Conservation (phyloP, 2,888 invertebrate species). For the Prenolepis imparis region DNA sequence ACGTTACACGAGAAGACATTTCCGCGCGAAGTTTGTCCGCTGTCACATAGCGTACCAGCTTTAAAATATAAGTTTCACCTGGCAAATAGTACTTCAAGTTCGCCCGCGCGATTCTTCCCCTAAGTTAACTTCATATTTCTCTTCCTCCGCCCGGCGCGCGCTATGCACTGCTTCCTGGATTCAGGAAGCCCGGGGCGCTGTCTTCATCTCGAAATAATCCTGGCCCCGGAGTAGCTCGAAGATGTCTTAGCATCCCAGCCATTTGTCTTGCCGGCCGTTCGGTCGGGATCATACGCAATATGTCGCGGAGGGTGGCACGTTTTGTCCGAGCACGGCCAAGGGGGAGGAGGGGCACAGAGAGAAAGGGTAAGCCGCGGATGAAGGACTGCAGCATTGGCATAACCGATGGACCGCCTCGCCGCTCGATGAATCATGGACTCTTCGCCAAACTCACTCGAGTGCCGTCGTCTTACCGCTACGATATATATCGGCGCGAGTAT, state of each 20-base stretch:
- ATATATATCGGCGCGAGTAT: conserved; percentile 69
- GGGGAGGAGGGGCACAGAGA: conserved; percentile 51
- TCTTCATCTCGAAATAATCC: conserved; percentile 66
- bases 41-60: conserved; percentile 14
- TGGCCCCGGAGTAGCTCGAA: conserved; percentile 41
- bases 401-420: conserved; percentile 78
- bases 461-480: conserved; percentile 60
- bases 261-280: conserved; percentile 74
- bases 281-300: conserved; percentile 74
- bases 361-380: conserved; percentile 69
- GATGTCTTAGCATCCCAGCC: conserved; percentile 64
- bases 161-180: conserved; percentile 47
- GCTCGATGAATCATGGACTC: conserved; percentile 79
- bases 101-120: conserved; percentile 46
- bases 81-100: conserved; percentile 41
- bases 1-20: conserved; percentile 43
- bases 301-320: conserved; percentile 72
- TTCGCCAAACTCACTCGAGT: conserved; percentile 66
- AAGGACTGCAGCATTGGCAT: conserved; percentile 74
- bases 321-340: conserved; percentile 65
- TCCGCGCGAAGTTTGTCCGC: conserved; percentile 46
- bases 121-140: conserved; percentile 50
- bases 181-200: conserved; percentile 35
- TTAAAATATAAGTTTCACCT: conserved; percentile 49
- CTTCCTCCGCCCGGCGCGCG: not conserved